Percentiles rank a stretch among this genome's conserved stretches.
Conservation (phyloP, 2,113 vertebrate genomes). For the Holacanthus passer region DNA sequence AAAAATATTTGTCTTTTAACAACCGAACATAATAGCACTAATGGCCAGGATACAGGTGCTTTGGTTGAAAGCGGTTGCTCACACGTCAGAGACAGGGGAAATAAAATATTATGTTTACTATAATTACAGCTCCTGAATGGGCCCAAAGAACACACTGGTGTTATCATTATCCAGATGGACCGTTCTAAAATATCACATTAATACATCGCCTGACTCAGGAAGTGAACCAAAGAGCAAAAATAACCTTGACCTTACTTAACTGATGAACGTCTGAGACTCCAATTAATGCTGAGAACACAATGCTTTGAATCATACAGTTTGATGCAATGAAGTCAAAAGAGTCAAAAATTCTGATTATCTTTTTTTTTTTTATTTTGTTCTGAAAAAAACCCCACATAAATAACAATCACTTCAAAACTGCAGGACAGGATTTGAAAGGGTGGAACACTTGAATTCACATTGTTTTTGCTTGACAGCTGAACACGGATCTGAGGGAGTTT, state of each 20-base stretch:
- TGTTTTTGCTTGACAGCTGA: slow-evolving; percentile 71
- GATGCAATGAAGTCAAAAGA: slow-evolving; percentile 12
- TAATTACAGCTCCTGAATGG: slow-evolving; percentile 55
- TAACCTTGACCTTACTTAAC: slow-evolving; percentile 56
- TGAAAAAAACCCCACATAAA: slow-evolving; percentile 69
- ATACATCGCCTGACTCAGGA: slow-evolving; percentile 52
- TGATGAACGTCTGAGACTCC: slow-evolving; percentile 20
- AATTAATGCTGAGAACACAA: background rate
- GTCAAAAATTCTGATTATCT: background rate
- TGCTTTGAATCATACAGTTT: background rate
- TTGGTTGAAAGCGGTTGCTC: slow-evolving; percentile 41
- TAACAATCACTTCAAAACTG: slow-evolving; percentile 77
- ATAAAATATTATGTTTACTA: slow-evolving; percentile 76
- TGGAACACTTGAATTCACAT: slow-evolving; percentile 83
- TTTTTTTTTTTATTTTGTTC: slow-evolving; percentile 64
- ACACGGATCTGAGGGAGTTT: slow-evolving; percentile 59
- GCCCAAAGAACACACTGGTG: slow-evolving; percentile 51
- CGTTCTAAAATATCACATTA: slow-evolving; percentile 65
- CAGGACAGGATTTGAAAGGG: slow-evolving; percentile 69
- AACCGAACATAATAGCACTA: slow-evolving; percentile 28
- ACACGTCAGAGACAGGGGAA: slow-evolving; percentile 52
- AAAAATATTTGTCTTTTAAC: slow-evolving; percentile 50
- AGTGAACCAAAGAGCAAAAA: slow-evolving; percentile 58
- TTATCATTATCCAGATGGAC: slow-evolving; percentile 47
- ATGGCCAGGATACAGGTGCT: slow-evolving; percentile 80